Conservation (phyloP, 2,113 vertebrate species). For the Oostethus manadensis region DNA sequence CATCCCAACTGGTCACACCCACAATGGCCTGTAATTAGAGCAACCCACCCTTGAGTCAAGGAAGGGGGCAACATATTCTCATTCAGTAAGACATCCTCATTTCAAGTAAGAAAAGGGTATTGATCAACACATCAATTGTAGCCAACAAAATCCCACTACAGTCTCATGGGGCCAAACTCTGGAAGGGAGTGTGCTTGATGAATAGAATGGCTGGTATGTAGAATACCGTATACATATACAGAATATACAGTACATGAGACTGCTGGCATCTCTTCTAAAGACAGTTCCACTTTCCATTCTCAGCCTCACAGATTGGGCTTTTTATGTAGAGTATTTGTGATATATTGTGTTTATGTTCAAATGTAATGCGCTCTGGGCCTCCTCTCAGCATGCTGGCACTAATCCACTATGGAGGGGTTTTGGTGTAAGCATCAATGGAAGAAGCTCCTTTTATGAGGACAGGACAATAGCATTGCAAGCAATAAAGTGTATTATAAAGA, state of each 20-base stretch:
- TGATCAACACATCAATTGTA: too few species aligned
- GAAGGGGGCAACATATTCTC: background rate
- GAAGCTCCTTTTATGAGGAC: too few species aligned
- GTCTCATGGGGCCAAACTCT: too few species aligned
- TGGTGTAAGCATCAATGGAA: too few species aligned
- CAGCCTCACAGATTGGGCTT: background rate
- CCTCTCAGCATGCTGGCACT: background rate
- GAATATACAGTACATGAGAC: background rate
- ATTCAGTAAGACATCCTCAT: too few species aligned
- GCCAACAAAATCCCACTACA: too few species aligned
- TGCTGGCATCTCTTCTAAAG: background rate
- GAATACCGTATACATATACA: background rate
- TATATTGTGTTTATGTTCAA: background rate
- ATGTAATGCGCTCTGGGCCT: background rate
- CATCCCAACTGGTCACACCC: slow-evolving; percentile 31
- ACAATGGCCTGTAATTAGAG: slow-evolving; percentile 63
- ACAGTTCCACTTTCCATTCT: background rate
- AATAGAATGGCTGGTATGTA: background rate
- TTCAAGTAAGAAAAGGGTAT: too few species aligned
- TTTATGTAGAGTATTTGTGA: background rate
- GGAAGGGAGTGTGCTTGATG: too few species aligned
- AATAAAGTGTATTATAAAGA: too few species aligned
- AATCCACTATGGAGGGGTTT: background rate
- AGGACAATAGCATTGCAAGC: too few species aligned
- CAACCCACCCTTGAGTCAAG: slow-evolving; percentile 49